A percentile compares a stretch with the other conserved stretches of the same genome.
Conservation (phyloP, 2,888 invertebrate species). For the Hypselothyrea guttata region DNA sequence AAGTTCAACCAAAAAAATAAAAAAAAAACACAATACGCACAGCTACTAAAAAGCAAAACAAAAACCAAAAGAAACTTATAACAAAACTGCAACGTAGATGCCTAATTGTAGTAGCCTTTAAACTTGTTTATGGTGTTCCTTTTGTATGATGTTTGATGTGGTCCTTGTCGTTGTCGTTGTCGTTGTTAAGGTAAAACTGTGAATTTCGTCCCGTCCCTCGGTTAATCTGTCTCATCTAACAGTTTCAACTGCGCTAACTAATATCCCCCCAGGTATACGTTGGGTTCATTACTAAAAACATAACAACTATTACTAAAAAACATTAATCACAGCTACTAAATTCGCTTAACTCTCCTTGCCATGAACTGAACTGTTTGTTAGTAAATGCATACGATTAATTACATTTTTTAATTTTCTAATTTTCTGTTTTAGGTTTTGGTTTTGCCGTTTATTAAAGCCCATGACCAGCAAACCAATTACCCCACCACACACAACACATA, state of each 20-base stretch:
- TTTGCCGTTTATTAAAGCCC: slow-evolving; percentile 74
- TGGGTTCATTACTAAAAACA: slow-evolving; percentile 38
- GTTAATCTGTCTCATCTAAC: slow-evolving; percentile 52
- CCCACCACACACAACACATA: slow-evolving; percentile 40
- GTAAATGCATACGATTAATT: slow-evolving; percentile 46
- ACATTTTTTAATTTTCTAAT: slow-evolving; percentile 54
- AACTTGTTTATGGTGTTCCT: slow-evolving; percentile 63
- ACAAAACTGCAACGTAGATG: slow-evolving; percentile 55
- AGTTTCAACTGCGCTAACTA: slow-evolving; percentile 17
- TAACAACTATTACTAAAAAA: slow-evolving; percentile 13
- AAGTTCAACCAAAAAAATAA: slow-evolving; percentile 75
- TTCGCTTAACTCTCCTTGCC: slow-evolving; percentile 21
- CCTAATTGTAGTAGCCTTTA: slow-evolving; percentile 50
- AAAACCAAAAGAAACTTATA: slow-evolving; percentile 43
- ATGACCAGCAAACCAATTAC: slow-evolving; percentile 54
- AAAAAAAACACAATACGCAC: slow-evolving; percentile 51
- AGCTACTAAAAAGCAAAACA: slow-evolving; percentile 59
- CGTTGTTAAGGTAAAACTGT: slow-evolving; percentile 62
- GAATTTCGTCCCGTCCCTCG: slow-evolving; percentile 44
- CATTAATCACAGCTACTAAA: slow-evolving; percentile 14
- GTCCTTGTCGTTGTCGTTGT: slow-evolving; percentile 46
- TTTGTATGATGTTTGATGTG: slow-evolving; percentile 43
- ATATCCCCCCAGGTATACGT: neutral
- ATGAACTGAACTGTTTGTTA: slow-evolving; percentile 8
- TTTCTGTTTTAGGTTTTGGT: slow-evolving; percentile 75